phyloP scores from a whole-genome alignment of 2,113 vertebrate genomes.

The Colius striatus region DNA sequence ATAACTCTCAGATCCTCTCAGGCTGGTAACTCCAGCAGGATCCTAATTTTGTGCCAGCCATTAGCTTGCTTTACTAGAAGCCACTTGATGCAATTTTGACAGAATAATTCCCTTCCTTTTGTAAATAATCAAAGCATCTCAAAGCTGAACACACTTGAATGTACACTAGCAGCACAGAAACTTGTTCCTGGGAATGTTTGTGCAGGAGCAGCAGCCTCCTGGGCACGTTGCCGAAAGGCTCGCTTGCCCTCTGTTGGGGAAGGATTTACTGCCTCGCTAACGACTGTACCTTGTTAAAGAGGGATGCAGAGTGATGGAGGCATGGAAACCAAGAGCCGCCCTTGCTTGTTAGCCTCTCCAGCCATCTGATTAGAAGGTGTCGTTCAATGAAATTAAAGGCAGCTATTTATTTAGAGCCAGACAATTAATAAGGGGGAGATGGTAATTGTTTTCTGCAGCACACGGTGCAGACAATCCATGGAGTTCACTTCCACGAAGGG shows the following conservation, averaged over 20 bases:
- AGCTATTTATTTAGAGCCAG: slow-evolving; percentile 4
- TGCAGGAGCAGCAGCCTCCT: background rate
- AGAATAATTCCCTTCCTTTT: background rate
- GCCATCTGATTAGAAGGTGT: slow-evolving; percentile 50
- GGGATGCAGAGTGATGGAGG: background rate
- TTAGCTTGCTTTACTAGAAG: background rate
- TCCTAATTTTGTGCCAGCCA: background rate
- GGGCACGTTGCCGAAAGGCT: background rate
- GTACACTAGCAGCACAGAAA: background rate
- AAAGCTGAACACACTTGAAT: background rate
- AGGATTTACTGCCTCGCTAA: background rate
- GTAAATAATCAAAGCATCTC: background rate
- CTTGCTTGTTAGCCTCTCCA: slow-evolving; percentile 4
- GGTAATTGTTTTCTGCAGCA: slow-evolving; percentile 27
- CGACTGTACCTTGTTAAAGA: background rate
- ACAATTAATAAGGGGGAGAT: slow-evolving; percentile 8
- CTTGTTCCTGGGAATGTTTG: accelerated
- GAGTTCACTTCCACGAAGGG: background rate
- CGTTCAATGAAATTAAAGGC: slow-evolving; percentile 35
- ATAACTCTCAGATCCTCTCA: background rate
- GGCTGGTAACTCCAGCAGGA: background rate
- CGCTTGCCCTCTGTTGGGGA: slow-evolving; percentile 68
- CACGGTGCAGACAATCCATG: slow-evolving; percentile 6
- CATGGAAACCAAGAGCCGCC: background rate
- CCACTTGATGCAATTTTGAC: accelerated